phyloP scores from a whole-genome alignment of 1,140 invertebrate species.

The Eriosoma lanigerum region DNA sequence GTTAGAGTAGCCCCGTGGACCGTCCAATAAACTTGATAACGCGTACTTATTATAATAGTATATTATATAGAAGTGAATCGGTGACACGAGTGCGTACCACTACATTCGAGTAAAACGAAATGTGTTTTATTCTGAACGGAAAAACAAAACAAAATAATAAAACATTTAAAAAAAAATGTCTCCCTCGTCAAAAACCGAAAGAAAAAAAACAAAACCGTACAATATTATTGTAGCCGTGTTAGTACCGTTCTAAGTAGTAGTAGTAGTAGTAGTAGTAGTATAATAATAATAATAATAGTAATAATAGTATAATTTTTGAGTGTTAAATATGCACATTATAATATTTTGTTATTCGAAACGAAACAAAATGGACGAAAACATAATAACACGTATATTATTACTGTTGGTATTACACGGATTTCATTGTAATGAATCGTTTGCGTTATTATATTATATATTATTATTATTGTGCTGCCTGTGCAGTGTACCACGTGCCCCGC shows the following conservation, averaged over 20 bases:
- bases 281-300: no score
- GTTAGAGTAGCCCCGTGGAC: no score
- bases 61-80: slow-evolving; percentile 2
- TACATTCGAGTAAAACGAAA: background rate
- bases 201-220: background rate
- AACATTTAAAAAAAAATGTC: slow-evolving; percentile 22
- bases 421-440: background rate
- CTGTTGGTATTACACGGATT: no score
- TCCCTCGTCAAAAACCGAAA: background rate
- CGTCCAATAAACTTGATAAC: background rate
- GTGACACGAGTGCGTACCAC: slow-evolving; percentile 5
- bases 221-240: background rate
- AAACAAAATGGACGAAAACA: slow-evolving; percentile 5
- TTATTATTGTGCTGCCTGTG: background rate
- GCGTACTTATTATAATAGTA: no score
- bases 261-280: no score
- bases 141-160: background rate
- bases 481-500: slow-evolving; percentile 26
- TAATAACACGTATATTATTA: background rate
- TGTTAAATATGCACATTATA: no score
- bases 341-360: background rate
- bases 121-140: background rate
- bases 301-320: no score
- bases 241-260: background rate
- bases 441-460: background rate